phyloP scores from a whole-genome alignment of 2,113 vertebrate genomes.

The Onychorhynchus coronatus region DNA sequence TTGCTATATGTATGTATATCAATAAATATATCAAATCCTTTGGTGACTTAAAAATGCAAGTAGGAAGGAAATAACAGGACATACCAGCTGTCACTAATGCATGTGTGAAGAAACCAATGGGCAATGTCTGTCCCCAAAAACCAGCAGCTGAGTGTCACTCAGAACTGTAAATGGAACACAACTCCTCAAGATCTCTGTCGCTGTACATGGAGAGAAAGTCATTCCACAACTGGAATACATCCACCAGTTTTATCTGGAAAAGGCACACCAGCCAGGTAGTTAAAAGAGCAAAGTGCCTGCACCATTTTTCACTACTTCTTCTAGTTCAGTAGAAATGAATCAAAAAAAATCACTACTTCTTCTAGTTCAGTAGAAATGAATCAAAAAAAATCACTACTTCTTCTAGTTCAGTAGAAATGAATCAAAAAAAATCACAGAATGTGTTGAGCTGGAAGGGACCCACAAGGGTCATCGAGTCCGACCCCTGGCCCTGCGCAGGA shows the following conservation, averaged over 20 bases:
- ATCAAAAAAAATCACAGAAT: neutral
- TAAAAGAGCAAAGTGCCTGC: neutral
- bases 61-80: neutral
- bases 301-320: neutral
- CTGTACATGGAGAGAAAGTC: neutral
- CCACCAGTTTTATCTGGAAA: neutral
- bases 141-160: neutral
- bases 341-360: neutral
- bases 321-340: neutral
- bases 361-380: neutral
- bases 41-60: neutral
- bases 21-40: neutral
- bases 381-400: neutral
- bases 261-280: neutral
- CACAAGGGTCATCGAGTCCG: neutral
- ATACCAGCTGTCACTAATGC: neutral
- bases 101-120: neutral
- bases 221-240: neutral
- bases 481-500: neutral
- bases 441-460: neutral
- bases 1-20: neutral
- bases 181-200: neutral
- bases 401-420: neutral
- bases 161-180: neutral
- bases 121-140: neutral